Conservation (phyloP, 1,140 invertebrate genomes). For the Vanessa atalanta region DNA sequence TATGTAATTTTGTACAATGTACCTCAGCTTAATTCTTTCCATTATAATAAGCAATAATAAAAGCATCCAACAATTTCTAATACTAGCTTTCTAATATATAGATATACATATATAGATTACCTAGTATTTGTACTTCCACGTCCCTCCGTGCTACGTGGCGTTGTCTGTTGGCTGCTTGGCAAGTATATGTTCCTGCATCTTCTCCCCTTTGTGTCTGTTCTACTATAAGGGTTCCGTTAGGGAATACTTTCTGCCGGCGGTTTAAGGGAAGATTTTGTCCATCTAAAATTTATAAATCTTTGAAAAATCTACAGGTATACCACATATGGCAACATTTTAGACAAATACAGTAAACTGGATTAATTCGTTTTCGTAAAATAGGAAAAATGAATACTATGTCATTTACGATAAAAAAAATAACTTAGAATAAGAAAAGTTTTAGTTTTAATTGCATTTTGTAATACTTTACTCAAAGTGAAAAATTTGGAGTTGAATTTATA, state of each 20-base stretch:
- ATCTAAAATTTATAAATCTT: constrained; percentile 71
- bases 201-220: constrained; percentile 89
- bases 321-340: too few relatives aligned
- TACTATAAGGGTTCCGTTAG: constrained; percentile 93
- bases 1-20: too few relatives aligned
- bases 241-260: constrained; percentile 91
- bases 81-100: not conserved
- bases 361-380: too few relatives aligned
- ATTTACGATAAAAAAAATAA: too few relatives aligned
- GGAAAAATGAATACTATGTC: too few relatives aligned
- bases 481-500: constrained; percentile 1
- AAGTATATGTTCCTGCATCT: constrained; percentile 92
- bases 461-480: not conserved
- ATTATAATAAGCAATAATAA: not conserved
- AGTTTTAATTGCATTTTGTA: too few relatives aligned
- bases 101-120: constrained; percentile 68
- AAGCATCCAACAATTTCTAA: not conserved
- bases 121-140: constrained; percentile 91
- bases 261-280: constrained; percentile 91
- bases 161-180: constrained; percentile 92
- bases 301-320: too few relatives aligned
- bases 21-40: too few relatives aligned
- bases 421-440: too few relatives aligned
- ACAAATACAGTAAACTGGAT: too few relatives aligned
- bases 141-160: constrained; percentile 89